Percentiles rank a stretch among this genome's conserved stretches.
Evolutionary conservation across 2,797 vertebrate genomes (phyloP).

Genomic region (Vultur gryphus): DNA sequence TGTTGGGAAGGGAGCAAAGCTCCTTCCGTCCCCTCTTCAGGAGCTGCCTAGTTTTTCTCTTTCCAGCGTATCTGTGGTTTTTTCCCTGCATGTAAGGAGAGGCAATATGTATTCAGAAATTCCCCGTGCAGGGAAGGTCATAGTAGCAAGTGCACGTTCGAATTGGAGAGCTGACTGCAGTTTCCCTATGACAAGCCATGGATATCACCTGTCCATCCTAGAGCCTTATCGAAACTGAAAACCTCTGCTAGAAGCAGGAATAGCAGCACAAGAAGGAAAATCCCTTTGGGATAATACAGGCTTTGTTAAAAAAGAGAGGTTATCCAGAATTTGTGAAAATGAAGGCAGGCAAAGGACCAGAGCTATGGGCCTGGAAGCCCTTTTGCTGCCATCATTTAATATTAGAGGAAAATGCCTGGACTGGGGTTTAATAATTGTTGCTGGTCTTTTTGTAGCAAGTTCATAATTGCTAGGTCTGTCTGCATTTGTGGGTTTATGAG

Average conservation of each 20-base stretch:
- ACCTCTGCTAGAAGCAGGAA: neutral
- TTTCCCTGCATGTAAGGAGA: neutral
- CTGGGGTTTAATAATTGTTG: neutral
- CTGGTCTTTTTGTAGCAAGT: neutral
- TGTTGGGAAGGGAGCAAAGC: neutral
- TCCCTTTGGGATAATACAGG: neutral
- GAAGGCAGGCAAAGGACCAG: neutral
- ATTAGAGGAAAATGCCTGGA: neutral
- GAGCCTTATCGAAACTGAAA: neutral
- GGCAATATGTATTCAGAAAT: neutral
- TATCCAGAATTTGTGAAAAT: neutral
- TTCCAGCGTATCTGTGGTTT: fast-evolving
- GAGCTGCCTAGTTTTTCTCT: neutral
- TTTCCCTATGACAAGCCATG: neutral
- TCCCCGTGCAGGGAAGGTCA: neutral
- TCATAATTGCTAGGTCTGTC: neutral
- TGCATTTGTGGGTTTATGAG: neutral
- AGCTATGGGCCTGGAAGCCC: neutral
- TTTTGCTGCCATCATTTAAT: neutral
- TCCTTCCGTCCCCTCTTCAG: neutral
- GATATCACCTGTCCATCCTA: neutral
- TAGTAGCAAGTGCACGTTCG: neutral
- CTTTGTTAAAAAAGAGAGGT: neutral
- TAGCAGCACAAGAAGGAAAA: neutral
- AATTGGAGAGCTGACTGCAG: neutral